Conservation (phyloP, 2,797 vertebrate genomes). For the Tolypeutes matacus region DNA sequence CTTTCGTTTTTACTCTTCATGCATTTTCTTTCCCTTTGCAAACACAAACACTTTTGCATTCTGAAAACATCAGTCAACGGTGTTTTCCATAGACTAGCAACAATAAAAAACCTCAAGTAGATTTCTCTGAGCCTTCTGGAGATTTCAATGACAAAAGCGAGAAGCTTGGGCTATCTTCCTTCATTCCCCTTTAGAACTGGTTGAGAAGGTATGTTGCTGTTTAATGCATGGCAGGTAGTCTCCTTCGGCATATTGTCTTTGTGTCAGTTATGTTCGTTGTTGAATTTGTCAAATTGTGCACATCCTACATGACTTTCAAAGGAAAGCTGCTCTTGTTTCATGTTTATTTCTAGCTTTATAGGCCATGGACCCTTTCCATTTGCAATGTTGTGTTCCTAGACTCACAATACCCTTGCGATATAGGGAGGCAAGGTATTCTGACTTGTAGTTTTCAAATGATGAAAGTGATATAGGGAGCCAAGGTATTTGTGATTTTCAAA, state of each 20-base stretch:
- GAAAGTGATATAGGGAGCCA: not conserved
- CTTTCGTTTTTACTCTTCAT: conserved; percentile 54
- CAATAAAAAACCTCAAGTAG: not conserved
- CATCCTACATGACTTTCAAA: not conserved
- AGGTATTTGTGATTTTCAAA: not conserved
- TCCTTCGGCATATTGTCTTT: conserved; percentile 10
- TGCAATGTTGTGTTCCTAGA: not conserved
- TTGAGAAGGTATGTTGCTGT: conserved; percentile 2
- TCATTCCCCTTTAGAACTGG: not conserved
- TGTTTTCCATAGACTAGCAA: not conserved
- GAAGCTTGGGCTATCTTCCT: not conserved
- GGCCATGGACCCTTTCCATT: not conserved
- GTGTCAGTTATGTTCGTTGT: not conserved
- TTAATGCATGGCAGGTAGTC: not conserved
- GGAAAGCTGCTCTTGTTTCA: not conserved
- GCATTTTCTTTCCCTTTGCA: conserved; percentile 61
- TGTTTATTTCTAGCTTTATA: not conserved
- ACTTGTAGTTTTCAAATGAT: not conserved
- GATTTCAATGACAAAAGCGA: not conserved
- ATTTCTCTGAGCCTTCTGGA: conserved; percentile 39
- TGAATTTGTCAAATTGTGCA: not conserved
- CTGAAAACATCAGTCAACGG: conserved; percentile 36
- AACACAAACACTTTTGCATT: conserved; percentile 65
- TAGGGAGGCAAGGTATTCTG: not conserved
- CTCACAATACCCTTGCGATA: not conserved